These are phyloP conservation scores for Hucho hucho DNA, from an alignment of 2,113 vertebrate genomes.

Conservation along the genomic window DNA sequence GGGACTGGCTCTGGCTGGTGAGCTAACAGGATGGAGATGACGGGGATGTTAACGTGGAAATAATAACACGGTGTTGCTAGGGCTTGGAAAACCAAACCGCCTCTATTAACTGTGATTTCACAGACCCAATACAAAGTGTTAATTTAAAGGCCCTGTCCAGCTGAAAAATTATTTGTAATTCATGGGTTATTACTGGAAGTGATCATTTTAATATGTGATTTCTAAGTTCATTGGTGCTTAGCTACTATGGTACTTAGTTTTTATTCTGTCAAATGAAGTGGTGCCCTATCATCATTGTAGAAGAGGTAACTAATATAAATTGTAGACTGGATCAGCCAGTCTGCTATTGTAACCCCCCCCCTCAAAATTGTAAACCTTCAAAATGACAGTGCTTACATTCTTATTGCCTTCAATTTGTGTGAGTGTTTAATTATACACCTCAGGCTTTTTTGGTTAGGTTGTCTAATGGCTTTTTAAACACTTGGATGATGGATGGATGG, in stretches of 20 bases:
- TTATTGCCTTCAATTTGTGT: conserved; percentile 19
- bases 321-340: not conserved
- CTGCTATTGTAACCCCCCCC: not conserved
- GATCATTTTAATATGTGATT: too few relatives aligned
- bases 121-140: not conserved
- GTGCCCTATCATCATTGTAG: too few relatives aligned
- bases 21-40: conserved; percentile 65
- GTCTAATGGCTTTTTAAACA: conserved; percentile 66
- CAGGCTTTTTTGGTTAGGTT: conserved; percentile 51
- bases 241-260: too few relatives aligned
- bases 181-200: too few relatives aligned
- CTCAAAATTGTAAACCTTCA: conserved; percentile 8
- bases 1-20: conserved; percentile 32
- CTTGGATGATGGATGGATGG: conserved; percentile 49
- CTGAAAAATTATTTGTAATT: too few relatives aligned
- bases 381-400: not conserved
- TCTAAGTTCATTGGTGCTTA: too few relatives aligned
- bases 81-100: conserved; percentile 29
- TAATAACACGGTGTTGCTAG: conserved; percentile 63
- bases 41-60: conserved; percentile 60
- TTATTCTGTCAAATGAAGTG: too few relatives aligned
- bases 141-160: too few relatives aligned
- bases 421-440: conserved; percentile 38
- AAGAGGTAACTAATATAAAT: too few relatives aligned
- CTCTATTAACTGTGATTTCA: not conserved